Conservation (phyloP, 2,797 vertebrate genomes). For the Phataginus tricuspis region DNA sequence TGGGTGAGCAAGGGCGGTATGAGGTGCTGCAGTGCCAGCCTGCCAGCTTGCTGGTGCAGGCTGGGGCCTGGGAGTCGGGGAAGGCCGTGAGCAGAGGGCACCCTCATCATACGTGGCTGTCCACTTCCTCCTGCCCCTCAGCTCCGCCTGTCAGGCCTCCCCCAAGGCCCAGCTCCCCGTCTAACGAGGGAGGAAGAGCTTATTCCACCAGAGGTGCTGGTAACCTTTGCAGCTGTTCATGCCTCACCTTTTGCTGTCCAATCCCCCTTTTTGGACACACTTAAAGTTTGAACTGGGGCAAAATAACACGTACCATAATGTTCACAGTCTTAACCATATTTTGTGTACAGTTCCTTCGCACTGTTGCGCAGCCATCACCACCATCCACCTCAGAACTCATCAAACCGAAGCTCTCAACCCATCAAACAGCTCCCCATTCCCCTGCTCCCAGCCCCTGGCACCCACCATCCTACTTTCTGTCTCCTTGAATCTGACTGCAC, state of each 20-base stretch:
- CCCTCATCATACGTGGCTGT: background rate
- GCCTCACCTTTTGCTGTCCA: constrained; percentile 75
- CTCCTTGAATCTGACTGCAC: background rate
- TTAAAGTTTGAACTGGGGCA: background rate
- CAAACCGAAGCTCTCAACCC: background rate
- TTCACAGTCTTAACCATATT: background rate
- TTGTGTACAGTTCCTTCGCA: background rate
- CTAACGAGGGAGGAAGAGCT: constrained; percentile 86
- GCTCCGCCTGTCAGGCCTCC: background rate
- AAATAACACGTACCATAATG: too few species aligned
- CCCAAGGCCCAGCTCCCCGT: background rate
- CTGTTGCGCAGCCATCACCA: rapidly evolving
- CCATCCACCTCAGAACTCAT: background rate
- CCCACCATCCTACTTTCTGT: background rate
- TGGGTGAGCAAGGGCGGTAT: background rate
- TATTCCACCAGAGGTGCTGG: constrained; percentile 87
- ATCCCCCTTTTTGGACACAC: background rate
- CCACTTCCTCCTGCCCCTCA: background rate
- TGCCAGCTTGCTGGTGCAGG: background rate
- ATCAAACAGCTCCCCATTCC: rapidly evolving
- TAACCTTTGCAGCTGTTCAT: constrained; percentile 79
- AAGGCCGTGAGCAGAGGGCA: too few species aligned
- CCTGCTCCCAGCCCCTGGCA: rapidly evolving
- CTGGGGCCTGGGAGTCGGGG: background rate
- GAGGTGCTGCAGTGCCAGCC: rapidly evolving